Conservation (phyloP, 2,888 invertebrate genomes). For the Pollenia griseotomentosa region DNA sequence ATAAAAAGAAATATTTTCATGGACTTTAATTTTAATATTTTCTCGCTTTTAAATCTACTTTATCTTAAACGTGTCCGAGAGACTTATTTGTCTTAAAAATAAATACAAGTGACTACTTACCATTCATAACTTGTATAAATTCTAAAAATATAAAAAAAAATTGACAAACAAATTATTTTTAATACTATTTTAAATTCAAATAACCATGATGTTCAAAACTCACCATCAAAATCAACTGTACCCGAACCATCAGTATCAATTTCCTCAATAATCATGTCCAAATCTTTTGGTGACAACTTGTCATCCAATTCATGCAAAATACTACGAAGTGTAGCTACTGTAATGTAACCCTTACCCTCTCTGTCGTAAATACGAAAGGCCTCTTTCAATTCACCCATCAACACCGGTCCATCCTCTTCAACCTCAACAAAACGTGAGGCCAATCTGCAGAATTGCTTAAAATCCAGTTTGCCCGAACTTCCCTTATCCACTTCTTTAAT, state of each 20-base stretch:
- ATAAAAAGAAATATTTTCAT: too few relatives aligned
- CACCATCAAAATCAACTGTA: slow-evolving; percentile 98
- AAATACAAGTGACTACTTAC: background rate
- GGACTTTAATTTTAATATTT: too few relatives aligned
- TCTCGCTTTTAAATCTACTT: too few relatives aligned
- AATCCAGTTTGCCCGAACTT: slow-evolving; percentile 94
- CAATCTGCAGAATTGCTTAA: slow-evolving; percentile 94
- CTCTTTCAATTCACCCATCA: slow-evolving; percentile 95
- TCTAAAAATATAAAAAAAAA: slow-evolving; percentile 86
- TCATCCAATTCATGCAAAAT: slow-evolving; percentile 97
- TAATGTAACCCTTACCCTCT: slow-evolving; percentile 96
- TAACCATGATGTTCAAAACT: slow-evolving; percentile 11
- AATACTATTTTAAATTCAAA: background rate
- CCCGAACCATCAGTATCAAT: slow-evolving; percentile 97
- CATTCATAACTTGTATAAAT: slow-evolving; percentile 90
- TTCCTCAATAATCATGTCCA: slow-evolving; percentile 97
- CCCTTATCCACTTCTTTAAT: slow-evolving; percentile 92
- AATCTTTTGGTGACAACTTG: slow-evolving; percentile 93
- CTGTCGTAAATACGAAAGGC: slow-evolving; percentile 98
- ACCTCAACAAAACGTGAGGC: slow-evolving; percentile 95
- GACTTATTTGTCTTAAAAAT: too few relatives aligned
- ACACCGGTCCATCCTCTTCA: slow-evolving; percentile 94
- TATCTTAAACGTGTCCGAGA: too few relatives aligned
- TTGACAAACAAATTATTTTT: background rate
- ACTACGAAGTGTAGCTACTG: slow-evolving; percentile 93